A percentile compares a stretch with the other conserved stretches of the same genome.
Evolutionary conservation across 2,113 vertebrate species (phyloP).

Genomic region (Gobio gobio): DNA sequence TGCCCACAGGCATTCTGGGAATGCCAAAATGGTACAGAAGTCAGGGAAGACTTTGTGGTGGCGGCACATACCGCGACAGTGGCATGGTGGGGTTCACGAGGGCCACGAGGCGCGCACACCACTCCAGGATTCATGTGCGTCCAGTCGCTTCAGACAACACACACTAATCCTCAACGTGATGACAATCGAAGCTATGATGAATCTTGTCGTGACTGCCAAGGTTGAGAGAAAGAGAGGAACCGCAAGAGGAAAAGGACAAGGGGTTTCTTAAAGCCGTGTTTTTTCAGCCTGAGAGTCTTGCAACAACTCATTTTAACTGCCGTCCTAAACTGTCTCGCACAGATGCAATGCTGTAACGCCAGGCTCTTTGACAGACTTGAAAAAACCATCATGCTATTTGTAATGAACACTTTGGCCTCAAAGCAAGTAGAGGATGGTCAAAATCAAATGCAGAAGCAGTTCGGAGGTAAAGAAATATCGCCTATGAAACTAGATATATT

Average conservation of each 20-base stretch:
- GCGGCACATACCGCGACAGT: slow-evolving; percentile 69
- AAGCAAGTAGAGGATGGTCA: neutral
- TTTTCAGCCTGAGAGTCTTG: slow-evolving; percentile 54
- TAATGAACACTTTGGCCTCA: neutral
- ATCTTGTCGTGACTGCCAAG: slow-evolving; percentile 66
- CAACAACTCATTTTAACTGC: slow-evolving; percentile 63
- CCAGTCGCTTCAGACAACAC: slow-evolving; percentile 73
- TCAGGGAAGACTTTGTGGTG: slow-evolving; percentile 55
- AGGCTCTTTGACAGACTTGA: slow-evolving; percentile 45
- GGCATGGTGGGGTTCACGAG: slow-evolving; percentile 63
- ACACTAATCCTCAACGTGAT: slow-evolving; percentile 75
- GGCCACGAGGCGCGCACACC: slow-evolving; percentile 66
- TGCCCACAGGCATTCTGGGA: slow-evolving; percentile 72
- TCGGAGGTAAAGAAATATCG: neutral
- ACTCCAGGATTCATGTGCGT: slow-evolving; percentile 71
- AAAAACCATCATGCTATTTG: neutral
- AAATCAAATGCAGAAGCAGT: neutral
- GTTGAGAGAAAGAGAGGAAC: slow-evolving; percentile 50
- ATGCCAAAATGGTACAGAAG: slow-evolving; percentile 70
- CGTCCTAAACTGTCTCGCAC: slow-evolving; percentile 51
- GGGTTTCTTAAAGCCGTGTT: slow-evolving; percentile 18
- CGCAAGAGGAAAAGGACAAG: slow-evolving; percentile 58
- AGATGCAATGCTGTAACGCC: slow-evolving; percentile 61
- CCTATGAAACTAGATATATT: neutral
- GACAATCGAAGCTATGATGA: slow-evolving; percentile 69